Evolutionary conservation across 2,888 invertebrate species (phyloP), one percentile per base, ranked within the genome.

Genomic region (Keiferia lycopersicella): DNA sequence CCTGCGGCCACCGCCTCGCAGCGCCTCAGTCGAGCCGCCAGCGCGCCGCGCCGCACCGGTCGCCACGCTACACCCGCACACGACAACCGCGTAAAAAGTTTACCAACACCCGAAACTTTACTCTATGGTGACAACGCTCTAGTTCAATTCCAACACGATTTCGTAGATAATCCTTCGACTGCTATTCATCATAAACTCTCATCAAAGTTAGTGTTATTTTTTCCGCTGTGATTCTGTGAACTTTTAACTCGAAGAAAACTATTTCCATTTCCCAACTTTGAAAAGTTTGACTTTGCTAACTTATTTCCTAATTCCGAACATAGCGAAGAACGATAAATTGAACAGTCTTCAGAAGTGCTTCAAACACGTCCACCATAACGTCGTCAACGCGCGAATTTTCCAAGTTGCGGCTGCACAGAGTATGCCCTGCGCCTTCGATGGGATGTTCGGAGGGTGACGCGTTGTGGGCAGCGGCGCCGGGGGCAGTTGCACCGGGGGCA

Each of bases 361-460:
- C 22, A 0, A 68, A 69, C 69, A 69, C 72, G 70, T 68, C 72
- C 72, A 70, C 64, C 67, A 63, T 69, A 67, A 68, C 66, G 63
- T 69, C 68, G 67, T 50, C 50, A 50, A 66, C 72, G 69, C 64
- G 67, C 63, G 71, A 71, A 62, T 66, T 70, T 63, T 65, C 66
- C 48, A 69, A 70, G 70, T 78, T 68, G 67, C 77, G 77, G 73
- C 79, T 82, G 77, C 74, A 79, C 77, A 82, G 84, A 86, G 76
- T 83, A 89, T 88, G 87, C 78, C 78, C 80, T 76, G 77, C 75
- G 73, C 80, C 80, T 80, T 80, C 84, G 81, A 90, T 91, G 91
- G 91, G 88, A 88, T 91, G 91, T 85, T 82, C 87, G 73, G 90
- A 88, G 84, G 91, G 91, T 87, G 90, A 92, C 85, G 80, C 78